Percentiles rank a stretch among this genome's conserved stretches.
These are phyloP conservation scores for Leptinotarsa juncta DNA, from an alignment of 2,888 invertebrate genomes.

Conservation along the genomic window DNA sequence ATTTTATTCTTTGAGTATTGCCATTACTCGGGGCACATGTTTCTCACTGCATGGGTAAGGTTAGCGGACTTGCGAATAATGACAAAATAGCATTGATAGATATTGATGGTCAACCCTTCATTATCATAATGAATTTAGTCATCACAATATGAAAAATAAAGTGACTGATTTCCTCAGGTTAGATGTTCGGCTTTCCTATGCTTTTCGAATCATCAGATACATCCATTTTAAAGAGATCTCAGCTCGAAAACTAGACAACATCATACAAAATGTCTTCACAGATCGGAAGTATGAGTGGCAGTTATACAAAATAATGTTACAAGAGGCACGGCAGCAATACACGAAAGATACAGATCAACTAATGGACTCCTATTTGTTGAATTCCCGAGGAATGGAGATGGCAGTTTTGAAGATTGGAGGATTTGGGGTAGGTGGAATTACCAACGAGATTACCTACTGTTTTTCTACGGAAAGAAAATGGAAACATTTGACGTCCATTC, in stretches of 20 bases:
- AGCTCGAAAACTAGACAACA: slow-evolving; percentile 53
- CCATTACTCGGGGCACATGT: too few relatives aligned
- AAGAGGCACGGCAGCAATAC: slow-evolving; percentile 60
- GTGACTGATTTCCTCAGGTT: slow-evolving; percentile 50
- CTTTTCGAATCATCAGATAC: slow-evolving; percentile 65
- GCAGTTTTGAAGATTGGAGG: slow-evolving; percentile 78
- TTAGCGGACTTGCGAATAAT: too few relatives aligned
- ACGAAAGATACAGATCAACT: slow-evolving; percentile 44
- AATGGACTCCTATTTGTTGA: slow-evolving; percentile 64
- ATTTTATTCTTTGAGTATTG: too few relatives aligned
- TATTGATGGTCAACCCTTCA: too few relatives aligned
- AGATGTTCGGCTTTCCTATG: slow-evolving; percentile 62
- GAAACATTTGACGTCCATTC: slow-evolving; percentile 76
- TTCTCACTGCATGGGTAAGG: too few relatives aligned
- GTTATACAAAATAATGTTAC: slow-evolving; percentile 62
- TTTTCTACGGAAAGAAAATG: slow-evolving; percentile 72
- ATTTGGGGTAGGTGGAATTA: slow-evolving; percentile 74
- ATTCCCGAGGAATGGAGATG: slow-evolving; percentile 76
- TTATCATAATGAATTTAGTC: too few relatives aligned
- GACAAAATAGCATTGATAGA: too few relatives aligned
- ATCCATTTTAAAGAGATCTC: slow-evolving; percentile 68
- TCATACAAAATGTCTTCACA: slow-evolving; percentile 56
- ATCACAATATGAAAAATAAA: neutral
- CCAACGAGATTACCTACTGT: slow-evolving; percentile 77
- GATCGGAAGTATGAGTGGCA: slow-evolving; percentile 58